phyloP scores from a whole-genome alignment of 2,797 vertebrate genomes.

The Lithobates pipiens region DNA sequence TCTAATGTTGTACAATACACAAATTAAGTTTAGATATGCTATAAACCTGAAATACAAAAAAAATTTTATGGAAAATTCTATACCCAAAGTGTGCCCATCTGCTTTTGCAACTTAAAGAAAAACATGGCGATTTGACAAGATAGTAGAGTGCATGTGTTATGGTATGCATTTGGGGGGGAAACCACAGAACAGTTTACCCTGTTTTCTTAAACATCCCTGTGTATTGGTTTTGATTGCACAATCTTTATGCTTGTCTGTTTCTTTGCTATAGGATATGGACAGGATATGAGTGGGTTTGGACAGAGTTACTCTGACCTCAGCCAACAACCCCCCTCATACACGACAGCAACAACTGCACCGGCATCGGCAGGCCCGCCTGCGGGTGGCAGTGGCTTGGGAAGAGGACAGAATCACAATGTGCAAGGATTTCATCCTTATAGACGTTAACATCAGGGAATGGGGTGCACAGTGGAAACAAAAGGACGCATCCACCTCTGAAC shows the following conservation, averaged over 20 bases:
- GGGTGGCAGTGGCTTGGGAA: conserved; percentile 88
- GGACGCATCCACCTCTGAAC: conserved; percentile 76
- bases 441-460: conserved; percentile 91
- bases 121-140: too few species aligned
- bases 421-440: conserved; percentile 98
- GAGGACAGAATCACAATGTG: conserved; percentile 98
- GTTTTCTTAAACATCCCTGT: too few species aligned
- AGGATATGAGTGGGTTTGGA: conserved; percentile 95
- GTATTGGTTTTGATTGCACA: too few species aligned
- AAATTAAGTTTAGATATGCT: too few species aligned
- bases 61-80: too few species aligned
- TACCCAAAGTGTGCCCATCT: too few species aligned
- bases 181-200: too few species aligned
- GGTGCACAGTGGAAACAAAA: conserved; percentile 77
- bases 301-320: conserved; percentile 95
- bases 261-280: conserved; percentile 88
- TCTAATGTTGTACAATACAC: too few species aligned
- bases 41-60: too few species aligned
- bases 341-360: conserved; percentile 88
- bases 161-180: too few species aligned
- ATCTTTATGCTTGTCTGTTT: neutral
- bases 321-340: conserved; percentile 89
- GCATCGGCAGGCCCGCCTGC: conserved; percentile 85
- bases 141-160: too few species aligned
- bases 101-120: too few species aligned